Evolutionary conservation across 2,888 invertebrate genomes (phyloP).

Genomic region (Agrochola circellaris): DNA sequence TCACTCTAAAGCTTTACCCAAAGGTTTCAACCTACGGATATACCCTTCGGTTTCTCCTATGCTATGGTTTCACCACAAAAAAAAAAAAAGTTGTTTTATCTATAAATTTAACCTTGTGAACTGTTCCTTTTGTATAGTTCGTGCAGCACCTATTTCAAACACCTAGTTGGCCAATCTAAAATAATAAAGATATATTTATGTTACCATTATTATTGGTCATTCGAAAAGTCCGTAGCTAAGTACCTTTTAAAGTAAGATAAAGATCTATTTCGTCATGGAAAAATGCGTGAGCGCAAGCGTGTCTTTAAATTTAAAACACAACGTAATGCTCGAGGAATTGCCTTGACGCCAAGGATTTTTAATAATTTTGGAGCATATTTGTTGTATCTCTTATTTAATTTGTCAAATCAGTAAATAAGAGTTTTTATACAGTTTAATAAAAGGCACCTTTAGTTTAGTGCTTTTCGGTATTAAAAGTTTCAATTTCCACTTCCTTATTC

Average conservation of each 20-base stretch:
- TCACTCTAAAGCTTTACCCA: too few species aligned
- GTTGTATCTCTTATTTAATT: conserved; percentile 17
- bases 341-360: conserved; percentile 57
- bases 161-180: not conserved
- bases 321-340: conserved; percentile 42
- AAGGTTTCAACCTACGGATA: not conserved
- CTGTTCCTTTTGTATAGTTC: not conserved
- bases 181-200: not conserved
- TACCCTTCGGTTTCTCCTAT: not conserved
- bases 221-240: not conserved
- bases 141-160: not conserved
- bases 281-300: conserved; percentile 42
- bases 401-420: conserved; percentile 5
- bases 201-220: conserved; percentile 18
- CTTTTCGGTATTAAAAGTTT: conserved; percentile 1
- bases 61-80: not conserved
- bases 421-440: not conserved
- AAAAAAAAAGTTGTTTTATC: not conserved
- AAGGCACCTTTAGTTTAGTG: conserved; percentile 2
- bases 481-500: conserved; percentile 48
- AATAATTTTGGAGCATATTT: conserved; percentile 15
- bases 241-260: conserved; percentile 32
- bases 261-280: conserved; percentile 48
- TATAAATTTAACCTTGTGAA: not conserved
- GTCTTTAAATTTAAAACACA: conserved; percentile 28